Percentiles rank a stretch among this genome's conserved stretches.
These are phyloP conservation scores for Caerostris darwini DNA, from an alignment of 1,140 invertebrate genomes.

Conservation along the genomic window DNA sequence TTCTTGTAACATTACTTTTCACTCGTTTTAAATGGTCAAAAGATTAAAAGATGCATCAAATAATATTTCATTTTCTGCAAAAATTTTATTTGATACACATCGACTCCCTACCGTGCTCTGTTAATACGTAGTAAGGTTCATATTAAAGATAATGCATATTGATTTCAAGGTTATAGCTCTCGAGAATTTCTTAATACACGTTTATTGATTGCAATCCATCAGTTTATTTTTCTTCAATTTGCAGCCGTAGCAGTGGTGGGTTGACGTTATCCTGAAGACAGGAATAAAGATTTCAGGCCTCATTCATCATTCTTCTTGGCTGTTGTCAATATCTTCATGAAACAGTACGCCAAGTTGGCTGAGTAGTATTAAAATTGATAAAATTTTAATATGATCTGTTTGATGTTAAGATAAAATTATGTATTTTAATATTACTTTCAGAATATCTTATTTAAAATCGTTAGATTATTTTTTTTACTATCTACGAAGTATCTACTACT, in stretches of 20 bases:
- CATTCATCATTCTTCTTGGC: neutral
- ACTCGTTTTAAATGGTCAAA: no score
- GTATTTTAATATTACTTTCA: no score
- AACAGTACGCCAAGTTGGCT: neutral
- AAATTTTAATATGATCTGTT: neutral
- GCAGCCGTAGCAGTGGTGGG: neutral
- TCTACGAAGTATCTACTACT: no score
- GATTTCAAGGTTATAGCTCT: neutral
- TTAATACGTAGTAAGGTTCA: no score
- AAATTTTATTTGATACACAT: no score
- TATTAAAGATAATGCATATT: neutral
- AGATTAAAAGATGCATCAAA: no score
- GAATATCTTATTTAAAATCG: no score
- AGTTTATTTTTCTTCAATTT: neutral
- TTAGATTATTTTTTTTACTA: no score
- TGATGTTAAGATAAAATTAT: no score
- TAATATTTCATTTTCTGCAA: no score
- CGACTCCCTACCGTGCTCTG: no score
- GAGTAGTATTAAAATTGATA: neutral
- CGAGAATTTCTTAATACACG: neutral
- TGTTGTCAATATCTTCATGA: neutral
- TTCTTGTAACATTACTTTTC: no score
- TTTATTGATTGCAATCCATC: slow-evolving; percentile 19
- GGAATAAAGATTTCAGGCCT: neutral
- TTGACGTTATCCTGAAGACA: neutral